Base-by-base conservation (phyloP, 1,140 invertebrate species). In the Rhynchophorus ferrugineus region DNA sequence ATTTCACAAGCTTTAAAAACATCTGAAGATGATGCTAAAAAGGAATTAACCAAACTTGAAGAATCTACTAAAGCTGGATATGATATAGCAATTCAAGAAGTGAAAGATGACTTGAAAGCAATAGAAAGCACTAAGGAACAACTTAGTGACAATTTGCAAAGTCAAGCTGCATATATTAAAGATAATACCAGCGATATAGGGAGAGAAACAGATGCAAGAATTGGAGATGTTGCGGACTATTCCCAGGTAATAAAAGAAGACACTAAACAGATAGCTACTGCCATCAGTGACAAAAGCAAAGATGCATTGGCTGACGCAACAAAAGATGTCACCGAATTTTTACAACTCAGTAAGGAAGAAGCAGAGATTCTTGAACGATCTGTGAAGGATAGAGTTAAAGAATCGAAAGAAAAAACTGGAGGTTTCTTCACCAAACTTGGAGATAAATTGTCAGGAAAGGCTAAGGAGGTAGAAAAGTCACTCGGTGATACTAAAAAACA, bases 351-450 rank as follows among this genome's bases (percentile, higher is more conserved):
- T n/a, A n/a, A n/a, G n/a, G n/a, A n/a, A n/a, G n/a, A n/a, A n/a
- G n/a, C n/a, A n/a, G n/a, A n/a, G n/a, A n/a, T n/a, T n/a, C n/a
- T n/a, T n/a, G n/a, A n/a, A n/a, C n/a, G n/a, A n/a, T n/a, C n/a
- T n/a, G n/a, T n/a, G n/a, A n/a, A 18, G 19, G 39, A 49, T 35
- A 44, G 42, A 38, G 20, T 53, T 14, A 36, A 44, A 50, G 34
- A n/a, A 17, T 21, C 18, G 29, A 42, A 20, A 18, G 35, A 35
- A 8, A 35, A 44, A 37, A 14, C n/a, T 18, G 20, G 19, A 29
- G 24, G 14, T 5, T 17, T 33, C 14, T 44, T 38, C 7, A 24
- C 3, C 19, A 7, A 36, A 2, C 37, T 48, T 18, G 17, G 11
- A 2, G n/a, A 38, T 20, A 21, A 48, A 38, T 6, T 36, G 3